Evolutionary conservation across 2,888 invertebrate species (phyloP).

Genomic region (Xestoiulus laeticollis): DNA sequence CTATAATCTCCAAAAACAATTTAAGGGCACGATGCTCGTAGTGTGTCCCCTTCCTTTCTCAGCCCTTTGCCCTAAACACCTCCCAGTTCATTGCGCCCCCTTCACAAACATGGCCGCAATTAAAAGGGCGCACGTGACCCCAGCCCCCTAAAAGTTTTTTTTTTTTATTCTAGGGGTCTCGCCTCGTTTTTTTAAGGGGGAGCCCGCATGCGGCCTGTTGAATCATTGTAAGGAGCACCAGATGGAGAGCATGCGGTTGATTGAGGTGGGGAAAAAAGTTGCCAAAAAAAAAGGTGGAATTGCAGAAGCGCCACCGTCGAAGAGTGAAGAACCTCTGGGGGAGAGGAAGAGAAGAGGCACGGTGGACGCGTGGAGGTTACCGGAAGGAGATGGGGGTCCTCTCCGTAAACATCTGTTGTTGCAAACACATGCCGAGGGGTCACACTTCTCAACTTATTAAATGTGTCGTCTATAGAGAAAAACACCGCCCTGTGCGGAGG

Average conservation of each 20-base stretch:
- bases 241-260: background rate
- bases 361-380: slow-evolving; percentile 9
- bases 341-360: too few species aligned
- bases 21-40: too few species aligned
- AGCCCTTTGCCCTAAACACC: background rate
- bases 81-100: background rate
- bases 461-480: background rate
- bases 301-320: slow-evolving; percentile 1
- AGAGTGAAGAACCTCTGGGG: background rate
- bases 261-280: background rate
- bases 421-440: background rate
- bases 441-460: background rate
- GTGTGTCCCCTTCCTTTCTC: too few species aligned
- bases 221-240: background rate
- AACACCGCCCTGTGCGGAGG: background rate
- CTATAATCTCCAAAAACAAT: too few species aligned
- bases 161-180: background rate
- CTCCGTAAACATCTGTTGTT: background rate
- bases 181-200: background rate
- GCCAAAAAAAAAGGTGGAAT: background rate
- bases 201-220: slow-evolving; percentile 9
- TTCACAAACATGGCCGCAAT: background rate
- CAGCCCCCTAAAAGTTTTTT: background rate
- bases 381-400: background rate
- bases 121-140: background rate